Percentiles rank a stretch among this genome's conserved stretches.
Conservation (phyloP, 2,888 invertebrate genomes). For the Antitype chi region DNA sequence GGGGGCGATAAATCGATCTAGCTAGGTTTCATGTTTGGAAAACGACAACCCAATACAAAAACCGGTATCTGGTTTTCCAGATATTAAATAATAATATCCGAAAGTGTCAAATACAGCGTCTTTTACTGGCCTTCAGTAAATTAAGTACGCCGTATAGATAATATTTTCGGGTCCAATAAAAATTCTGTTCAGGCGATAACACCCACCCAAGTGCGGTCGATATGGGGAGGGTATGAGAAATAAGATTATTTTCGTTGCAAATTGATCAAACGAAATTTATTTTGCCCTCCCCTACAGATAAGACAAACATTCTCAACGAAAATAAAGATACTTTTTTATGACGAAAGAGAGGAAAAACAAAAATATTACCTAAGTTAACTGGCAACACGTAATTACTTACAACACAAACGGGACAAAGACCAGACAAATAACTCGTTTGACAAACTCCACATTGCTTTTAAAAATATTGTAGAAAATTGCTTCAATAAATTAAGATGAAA, state of each 20-base stretch:
- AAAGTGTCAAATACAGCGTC: constrained; percentile 36
- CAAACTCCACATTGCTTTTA: constrained; percentile 51
- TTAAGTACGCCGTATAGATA: constrained; percentile 63
- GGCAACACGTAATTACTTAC: constrained; percentile 44
- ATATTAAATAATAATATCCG: constrained; percentile 34
- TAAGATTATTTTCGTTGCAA: constrained; percentile 69
- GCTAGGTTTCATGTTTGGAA: too few species aligned
- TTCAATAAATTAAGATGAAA: constrained; percentile 49
- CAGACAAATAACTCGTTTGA: constrained; percentile 38
- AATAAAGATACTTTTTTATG: constrained; percentile 63
- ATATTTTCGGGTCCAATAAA: constrained; percentile 68
- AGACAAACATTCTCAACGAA: constrained; percentile 62
- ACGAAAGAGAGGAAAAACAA: constrained; percentile 47
- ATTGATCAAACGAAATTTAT: constrained; percentile 71
- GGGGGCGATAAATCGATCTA: too few species aligned
- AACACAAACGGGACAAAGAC: constrained; percentile 32
- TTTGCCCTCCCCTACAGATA: constrained; percentile 58
- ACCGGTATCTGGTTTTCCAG: too few species aligned
- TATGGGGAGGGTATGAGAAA: constrained; percentile 66
- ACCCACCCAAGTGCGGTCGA: constrained; percentile 66
- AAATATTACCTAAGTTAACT: constrained; percentile 44
- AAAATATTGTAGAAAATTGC: constrained; percentile 43
- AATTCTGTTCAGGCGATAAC: constrained; percentile 65
- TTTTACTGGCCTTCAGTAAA: constrained; percentile 57
- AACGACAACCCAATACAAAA: too few species aligned